phyloP scores from a whole-genome alignment of 2,888 invertebrate species.

The Eupithecia tripunctaria region DNA sequence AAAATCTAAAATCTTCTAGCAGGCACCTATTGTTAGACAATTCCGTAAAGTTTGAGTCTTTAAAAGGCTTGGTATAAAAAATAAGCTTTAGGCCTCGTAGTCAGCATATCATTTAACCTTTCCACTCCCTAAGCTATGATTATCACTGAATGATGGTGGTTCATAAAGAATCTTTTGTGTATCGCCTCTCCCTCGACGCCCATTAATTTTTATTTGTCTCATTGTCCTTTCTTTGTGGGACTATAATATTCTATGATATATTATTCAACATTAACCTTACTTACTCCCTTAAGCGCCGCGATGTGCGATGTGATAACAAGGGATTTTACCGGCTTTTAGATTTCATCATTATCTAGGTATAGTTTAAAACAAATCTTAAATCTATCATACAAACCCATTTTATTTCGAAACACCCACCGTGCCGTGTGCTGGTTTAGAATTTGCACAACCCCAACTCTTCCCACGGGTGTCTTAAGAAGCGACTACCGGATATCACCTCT shows the following conservation, averaged over 20 bases:
- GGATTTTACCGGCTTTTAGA: background rate
- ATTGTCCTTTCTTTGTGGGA: constrained; percentile 61
- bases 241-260: constrained; percentile 51
- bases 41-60: background rate
- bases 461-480: too few species aligned
- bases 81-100: background rate
- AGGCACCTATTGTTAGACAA: background rate
- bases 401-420: too few species aligned
- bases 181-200: constrained; percentile 49
- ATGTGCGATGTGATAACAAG: background rate
- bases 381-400: too few species aligned
- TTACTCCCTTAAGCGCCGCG: constrained; percentile 16
- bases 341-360: background rate
- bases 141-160: constrained; percentile 49
- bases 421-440: too few species aligned
- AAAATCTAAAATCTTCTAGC: background rate
- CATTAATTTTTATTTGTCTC: constrained; percentile 75
- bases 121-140: constrained; percentile 21
- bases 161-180: constrained; percentile 56
- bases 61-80: background rate
- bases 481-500: too few species aligned
- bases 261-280: constrained; percentile 39
- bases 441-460: too few species aligned
- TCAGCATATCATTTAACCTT: constrained; percentile 3
- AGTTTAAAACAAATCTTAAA: background rate